These are phyloP conservation scores for Macrophya alboannulata DNA, from an alignment of 2,888 invertebrate species.

Conservation along the genomic window DNA sequence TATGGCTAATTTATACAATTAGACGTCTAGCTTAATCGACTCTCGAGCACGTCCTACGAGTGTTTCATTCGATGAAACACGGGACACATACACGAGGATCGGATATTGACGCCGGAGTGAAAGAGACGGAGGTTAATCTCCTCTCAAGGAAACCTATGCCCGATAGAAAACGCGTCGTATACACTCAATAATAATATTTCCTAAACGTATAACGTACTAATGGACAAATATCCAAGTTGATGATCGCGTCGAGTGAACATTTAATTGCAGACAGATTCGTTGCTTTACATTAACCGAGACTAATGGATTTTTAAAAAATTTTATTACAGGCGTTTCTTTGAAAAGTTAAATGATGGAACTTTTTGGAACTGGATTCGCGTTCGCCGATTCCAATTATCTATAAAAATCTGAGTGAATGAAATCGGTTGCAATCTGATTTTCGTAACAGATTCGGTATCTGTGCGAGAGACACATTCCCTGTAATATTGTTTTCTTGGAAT, in stretches of 20 bases:
- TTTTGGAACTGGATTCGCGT: not conserved
- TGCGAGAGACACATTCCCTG: not conserved
- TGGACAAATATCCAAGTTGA: not conserved
- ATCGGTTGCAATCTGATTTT: not conserved
- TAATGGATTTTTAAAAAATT: not conserved
- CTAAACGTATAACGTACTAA: not conserved
- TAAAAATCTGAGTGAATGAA: not conserved
- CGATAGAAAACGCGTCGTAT: slow-evolving; percentile 11
- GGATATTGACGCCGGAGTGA: slow-evolving; percentile 36
- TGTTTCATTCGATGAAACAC: slow-evolving; percentile 51
- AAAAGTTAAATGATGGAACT: not conserved
- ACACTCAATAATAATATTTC: slow-evolving; percentile 18
- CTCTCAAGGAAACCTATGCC: not conserved
- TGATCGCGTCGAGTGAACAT: not conserved
- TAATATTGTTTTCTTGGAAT: slow-evolving; percentile 26
- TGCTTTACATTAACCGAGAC: not conserved
- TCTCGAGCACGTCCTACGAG: slow-evolving; percentile 35
- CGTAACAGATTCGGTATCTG: not conserved
- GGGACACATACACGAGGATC: slow-evolving; percentile 8
- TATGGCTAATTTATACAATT: slow-evolving; percentile 56
- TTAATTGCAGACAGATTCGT: not conserved
- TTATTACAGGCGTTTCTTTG: not conserved
- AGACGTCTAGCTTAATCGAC: slow-evolving; percentile 51
- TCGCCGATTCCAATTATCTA: not conserved
- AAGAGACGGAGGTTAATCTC: slow-evolving; percentile 8